phyloP scores from a whole-genome alignment of 2,888 invertebrate genomes.

The Diadegma fenestrale region DNA sequence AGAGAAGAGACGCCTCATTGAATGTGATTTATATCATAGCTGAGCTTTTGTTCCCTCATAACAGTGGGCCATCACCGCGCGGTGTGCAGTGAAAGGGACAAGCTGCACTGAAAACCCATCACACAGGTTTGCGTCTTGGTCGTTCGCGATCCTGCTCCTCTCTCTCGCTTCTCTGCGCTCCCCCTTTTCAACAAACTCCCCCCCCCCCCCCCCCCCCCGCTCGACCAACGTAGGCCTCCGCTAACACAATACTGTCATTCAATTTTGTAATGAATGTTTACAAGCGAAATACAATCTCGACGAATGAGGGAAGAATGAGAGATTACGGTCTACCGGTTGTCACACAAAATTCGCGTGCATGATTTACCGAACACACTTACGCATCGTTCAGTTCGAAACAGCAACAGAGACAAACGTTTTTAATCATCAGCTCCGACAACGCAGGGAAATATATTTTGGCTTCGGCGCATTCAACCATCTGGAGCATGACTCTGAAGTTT shows the following conservation, averaged over 20 bases:
- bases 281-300: slow-evolving; percentile 26
- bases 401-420: neutral
- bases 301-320: neutral
- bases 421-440: no score
- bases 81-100: slow-evolving; percentile 22
- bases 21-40: slow-evolving; percentile 59
- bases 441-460: no score
- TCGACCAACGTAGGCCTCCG: neutral
- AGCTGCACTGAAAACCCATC: slow-evolving; percentile 29
- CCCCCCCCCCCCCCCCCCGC: neutral
- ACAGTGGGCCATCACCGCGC: slow-evolving; percentile 25
- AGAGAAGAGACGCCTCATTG: slow-evolving; percentile 47
- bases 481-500: no score
- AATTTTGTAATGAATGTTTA: slow-evolving; percentile 62
- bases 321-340: neutral
- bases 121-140: slow-evolving; percentile 15
- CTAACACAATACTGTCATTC: slow-evolving; percentile 49
- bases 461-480: no score
- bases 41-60: slow-evolving; percentile 55
- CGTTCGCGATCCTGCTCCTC: slow-evolving; percentile 3
- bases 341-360: neutral
- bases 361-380: neutral
- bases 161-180: neutral
- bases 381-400: neutral
- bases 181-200: neutral